Evolutionary conservation across 2,888 invertebrate genomes (phyloP), one percentile per base, ranked within the genome.

Genomic region (Anthophora plumipes): DNA sequence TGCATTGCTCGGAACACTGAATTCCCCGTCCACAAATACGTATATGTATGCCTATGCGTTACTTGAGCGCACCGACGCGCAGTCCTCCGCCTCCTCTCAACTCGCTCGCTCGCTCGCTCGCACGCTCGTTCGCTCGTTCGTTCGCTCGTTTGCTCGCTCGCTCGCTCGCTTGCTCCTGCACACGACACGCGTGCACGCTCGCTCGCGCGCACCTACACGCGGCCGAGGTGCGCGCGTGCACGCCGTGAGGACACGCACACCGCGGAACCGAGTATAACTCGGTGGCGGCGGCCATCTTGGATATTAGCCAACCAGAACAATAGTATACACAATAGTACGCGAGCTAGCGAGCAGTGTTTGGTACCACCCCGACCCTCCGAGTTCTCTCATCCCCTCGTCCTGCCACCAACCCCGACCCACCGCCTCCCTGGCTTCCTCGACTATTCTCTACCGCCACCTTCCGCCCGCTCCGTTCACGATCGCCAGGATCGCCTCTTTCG

Each of bases 301-400:
- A 93, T 93, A 93, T 93, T 92, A 93, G 92, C 92, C 92, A 92
- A 92, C 90, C 92, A 91, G 92, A 92, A 93, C 92, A 93, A 93
- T 93, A 91, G 91, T 91, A 91, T 91, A 91, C 91, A 92, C 91
- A 91, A 92, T 91, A 91, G 92, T 91, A 90, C 87, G 90, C 87
- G 91, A 91, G 91, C 89, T 90, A 87, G 89, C 84, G 89, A 90
- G 86, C 89, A 87, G 87, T 89, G 91, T 92, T 91, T 89, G 90
- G 90, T 89, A 89, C 89, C 87, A 87, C 88, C 84, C 85, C 83
- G 71, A 80, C 83, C 77, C 86, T 77, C 77, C 81, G 80, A 75
- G 69, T 82, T 84, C 83, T 78, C 80, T 76, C 82, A 71, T 61
- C 63, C 83, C 74, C 80, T 70, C 54, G 46, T 83, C 76, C 77